Conservation (phyloP, 2,888 invertebrate genomes). For the Tenthredo livida region DNA sequence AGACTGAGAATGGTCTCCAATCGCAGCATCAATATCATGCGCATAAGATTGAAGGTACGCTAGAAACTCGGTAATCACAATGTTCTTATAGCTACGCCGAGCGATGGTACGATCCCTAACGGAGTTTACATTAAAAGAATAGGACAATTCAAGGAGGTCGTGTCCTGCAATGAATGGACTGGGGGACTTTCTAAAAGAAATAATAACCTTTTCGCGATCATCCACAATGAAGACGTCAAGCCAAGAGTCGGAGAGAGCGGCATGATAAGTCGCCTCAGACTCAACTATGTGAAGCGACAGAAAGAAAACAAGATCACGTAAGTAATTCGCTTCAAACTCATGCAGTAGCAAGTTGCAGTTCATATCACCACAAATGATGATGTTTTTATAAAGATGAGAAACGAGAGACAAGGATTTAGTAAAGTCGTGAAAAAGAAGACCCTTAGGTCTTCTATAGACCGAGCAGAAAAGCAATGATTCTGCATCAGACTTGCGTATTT, state of each 20-base stretch:
- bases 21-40: not conserved
- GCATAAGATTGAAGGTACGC: not conserved
- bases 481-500: not conserved
- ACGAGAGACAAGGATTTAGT: not conserved
- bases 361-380: not conserved
- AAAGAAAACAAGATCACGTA: not conserved
- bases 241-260: not conserved
- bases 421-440: not conserved
- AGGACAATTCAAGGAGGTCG: not conserved
- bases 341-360: not conserved
- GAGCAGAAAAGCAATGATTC: not conserved
- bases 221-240: not conserved
- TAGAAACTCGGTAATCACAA: not conserved
- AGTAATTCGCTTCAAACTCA: not conserved
- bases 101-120: not conserved
- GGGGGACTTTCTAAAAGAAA: not conserved
- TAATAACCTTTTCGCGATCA: not conserved
- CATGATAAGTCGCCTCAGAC: not conserved
- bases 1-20: not conserved
- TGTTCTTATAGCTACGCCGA: not conserved
- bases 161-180: constrained; percentile 1
- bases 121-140: not conserved
- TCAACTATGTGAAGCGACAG: not conserved
- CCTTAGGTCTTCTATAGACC: constrained; percentile 1
- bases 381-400: not conserved